Evolutionary conservation across 2,888 invertebrate genomes (phyloP), one percentile per base, ranked within the genome.

Genomic region (Odontocerum albicorne): DNA sequence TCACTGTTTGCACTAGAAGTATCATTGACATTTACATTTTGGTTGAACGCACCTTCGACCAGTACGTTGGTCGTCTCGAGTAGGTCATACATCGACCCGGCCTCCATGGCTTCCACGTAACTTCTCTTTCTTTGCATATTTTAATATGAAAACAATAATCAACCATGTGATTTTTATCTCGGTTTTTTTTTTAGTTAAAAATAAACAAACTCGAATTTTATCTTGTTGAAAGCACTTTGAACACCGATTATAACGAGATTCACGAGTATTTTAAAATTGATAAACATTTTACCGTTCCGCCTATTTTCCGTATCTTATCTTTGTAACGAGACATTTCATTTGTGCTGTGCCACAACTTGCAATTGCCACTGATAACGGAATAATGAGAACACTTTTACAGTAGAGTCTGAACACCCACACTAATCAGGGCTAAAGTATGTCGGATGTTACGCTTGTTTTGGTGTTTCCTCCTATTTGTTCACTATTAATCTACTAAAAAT

Each of bases 71-170:
- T 45, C 4, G 38, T 13, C 39, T 36, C 31, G 8, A 52, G 20
- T 6, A 45, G 31, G 31, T 52, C 45, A 17, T 45, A 21, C 2
- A 45, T 13, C 31, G 52, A 52, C 31, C 56, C 61, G 19, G 13
- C 45, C 35, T 50, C 58, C 49, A 61, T 54, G 22, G 58, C 61
- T 45, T 61, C 58, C 13, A 43, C 50, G 36, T 61, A 61, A 31
- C 61, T 61, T 53, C 54, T 58, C 51, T 56, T 55, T 50, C 58
- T 56, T 31, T 45, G 39, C 61, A 61, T 61, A 7, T 17, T 1
- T 33, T 16, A 22, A 27, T 36, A 7, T 35, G 35, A 33, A 32
- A 43, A 31, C 10, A 15, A 15, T n/a, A 7, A 10, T 12, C 6
- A 39, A 38, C 20, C 36, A 13, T 27, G 35, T 36, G 43, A 51